Base-by-base conservation (phyloP, 2,113 vertebrate genomes). In the Trichechus manatus region DNA sequence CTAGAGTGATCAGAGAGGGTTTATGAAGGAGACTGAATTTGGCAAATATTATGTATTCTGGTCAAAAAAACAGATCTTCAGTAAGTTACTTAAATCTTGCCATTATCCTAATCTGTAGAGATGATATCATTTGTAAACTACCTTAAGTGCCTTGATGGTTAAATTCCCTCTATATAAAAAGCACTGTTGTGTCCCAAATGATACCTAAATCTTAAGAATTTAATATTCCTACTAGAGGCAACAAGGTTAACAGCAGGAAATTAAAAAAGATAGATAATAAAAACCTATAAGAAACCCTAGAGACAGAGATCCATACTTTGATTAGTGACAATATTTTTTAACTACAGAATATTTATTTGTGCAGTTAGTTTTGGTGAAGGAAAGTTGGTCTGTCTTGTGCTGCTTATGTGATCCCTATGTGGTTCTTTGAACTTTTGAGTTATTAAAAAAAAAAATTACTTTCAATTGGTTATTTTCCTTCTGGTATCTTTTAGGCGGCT, bases 271-370 rank as follows among this genome's bases (percentile, higher is more conserved):
- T 68, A 86, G 31, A 84, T 75, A 63, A 80, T 72, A 64, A 94
- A 64, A 84, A 3, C 9, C 53, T 42, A 42, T 50, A 25, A 74
- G 77, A 47, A 91, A 77, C 19, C 1, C n/a, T 75, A 36, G 85
- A 63, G 77, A 70, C 23, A 78, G 61, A 64, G 5, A 90, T 83
- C 9, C 23, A 59, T 80, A 39, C 33, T 96, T 91, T 77, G 59
- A 94, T 56, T 36, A 89, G 33, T 50, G 87, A 91, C 47, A 9
- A 19, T 74, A n/a, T 92, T 94, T 91, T 94, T 92, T 66, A 85
- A 80, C 8, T 88, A 5, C 31, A 88, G 8, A 79, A 66, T 95
- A 31, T 87, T 93, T 89, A 78, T 82, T 83, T 82, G n/a, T 39
- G 4, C 78, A 83, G 50, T 83, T 72, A 75, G 84, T 88, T 96